A percentile compares a stretch with the other conserved stretches of the same genome.
Evolutionary conservation across 2,113 vertebrate species (phyloP).

Genomic region (Indicator maculatus): DNA sequence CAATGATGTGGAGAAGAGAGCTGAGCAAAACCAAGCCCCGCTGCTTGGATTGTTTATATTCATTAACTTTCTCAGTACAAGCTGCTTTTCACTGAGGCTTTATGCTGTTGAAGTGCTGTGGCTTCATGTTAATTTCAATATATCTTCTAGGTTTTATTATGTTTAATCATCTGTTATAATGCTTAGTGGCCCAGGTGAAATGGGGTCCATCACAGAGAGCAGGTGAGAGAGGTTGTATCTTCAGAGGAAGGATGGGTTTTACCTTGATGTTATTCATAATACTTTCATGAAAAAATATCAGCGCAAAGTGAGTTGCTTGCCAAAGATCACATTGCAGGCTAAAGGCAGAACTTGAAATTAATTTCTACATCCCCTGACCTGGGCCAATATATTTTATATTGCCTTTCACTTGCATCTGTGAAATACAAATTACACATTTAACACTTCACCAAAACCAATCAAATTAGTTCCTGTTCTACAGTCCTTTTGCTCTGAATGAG

Average conservation of each 20-base stretch:
- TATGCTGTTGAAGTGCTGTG: background rate
- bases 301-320: background rate
- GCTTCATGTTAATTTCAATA: background rate
- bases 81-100: background rate
- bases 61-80: background rate
- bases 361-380: background rate
- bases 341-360: background rate
- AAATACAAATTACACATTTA: background rate
- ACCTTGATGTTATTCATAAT: background rate
- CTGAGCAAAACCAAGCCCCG: background rate
- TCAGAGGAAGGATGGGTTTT: background rate
- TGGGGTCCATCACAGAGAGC: background rate
- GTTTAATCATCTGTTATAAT: background rate
- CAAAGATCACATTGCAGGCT: background rate
- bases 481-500: background rate
- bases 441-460: background rate
- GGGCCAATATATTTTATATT: background rate
- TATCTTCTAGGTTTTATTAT: background rate
- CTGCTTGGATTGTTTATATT: background rate
- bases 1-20: background rate
- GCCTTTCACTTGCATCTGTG: background rate
- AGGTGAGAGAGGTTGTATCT: background rate
- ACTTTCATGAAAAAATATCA: background rate
- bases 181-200: background rate
- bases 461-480: background rate